These are phyloP conservation scores for Ctenosaura bakeri DNA, from an alignment of 2,797 vertebrate genomes.

Conservation along the genomic window DNA sequence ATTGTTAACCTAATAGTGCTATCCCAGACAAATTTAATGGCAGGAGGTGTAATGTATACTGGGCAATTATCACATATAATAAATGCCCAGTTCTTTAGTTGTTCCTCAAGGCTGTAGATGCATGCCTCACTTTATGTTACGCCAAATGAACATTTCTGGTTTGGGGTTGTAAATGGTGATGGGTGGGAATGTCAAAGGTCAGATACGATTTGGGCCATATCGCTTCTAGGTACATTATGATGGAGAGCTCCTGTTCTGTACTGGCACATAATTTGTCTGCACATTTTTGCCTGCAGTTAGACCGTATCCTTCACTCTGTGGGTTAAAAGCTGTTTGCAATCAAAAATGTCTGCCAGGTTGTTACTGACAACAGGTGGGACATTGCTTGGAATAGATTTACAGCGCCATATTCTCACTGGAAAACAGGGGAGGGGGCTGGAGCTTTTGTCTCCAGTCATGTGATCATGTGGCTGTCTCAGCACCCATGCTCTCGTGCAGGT, in stretches of 20 bases:
- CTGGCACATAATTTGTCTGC: conserved; percentile 23
- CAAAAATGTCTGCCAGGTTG: background rate
- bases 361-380: background rate
- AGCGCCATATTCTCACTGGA: background rate
- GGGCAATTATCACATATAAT: background rate
- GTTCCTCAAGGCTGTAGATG: background rate
- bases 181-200: background rate
- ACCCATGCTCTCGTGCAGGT: background rate
- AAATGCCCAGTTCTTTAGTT: background rate
- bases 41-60: background rate
- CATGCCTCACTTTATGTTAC: background rate
- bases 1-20: background rate
- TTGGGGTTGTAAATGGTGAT: conserved; percentile 13
- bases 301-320: background rate
- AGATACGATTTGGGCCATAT: background rate
- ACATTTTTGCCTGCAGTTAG: background rate
- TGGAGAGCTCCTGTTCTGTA: background rate
- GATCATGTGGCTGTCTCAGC: background rate
- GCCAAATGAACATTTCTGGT: background rate
- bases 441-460: background rate
- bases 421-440: too few relatives aligned
- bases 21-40: background rate
- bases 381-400: background rate
- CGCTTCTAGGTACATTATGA: background rate
- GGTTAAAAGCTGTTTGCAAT: background rate